Evolutionary conservation across 2,113 vertebrate genomes (phyloP).

Genomic region (Caloenas nicobarica): DNA sequence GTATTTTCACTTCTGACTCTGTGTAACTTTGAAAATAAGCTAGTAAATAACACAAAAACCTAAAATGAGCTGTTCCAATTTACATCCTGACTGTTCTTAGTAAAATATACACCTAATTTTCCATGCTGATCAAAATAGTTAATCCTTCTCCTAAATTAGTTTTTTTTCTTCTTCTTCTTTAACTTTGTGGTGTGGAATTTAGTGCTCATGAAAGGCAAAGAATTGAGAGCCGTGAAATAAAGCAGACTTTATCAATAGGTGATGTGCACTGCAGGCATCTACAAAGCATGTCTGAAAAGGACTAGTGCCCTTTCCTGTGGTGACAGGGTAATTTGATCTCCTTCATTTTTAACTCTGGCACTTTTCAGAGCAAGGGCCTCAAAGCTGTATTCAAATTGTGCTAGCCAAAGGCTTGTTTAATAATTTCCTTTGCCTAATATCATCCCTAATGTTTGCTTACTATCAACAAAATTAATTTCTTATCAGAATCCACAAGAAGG

Average conservation of each 20-base stretch:
- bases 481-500: neutral
- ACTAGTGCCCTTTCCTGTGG: slow-evolving; percentile 71
- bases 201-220: slow-evolving; percentile 78
- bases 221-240: slow-evolving; percentile 78
- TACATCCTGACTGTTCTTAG: slow-evolving; percentile 22
- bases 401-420: slow-evolving; percentile 65
- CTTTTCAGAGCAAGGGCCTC: slow-evolving; percentile 65
- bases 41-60: slow-evolving; percentile 31
- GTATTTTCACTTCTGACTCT: neutral
- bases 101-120: slow-evolving; percentile 75
- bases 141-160: slow-evolving; percentile 83
- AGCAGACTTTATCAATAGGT: slow-evolving; percentile 82
- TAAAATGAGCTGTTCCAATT: slow-evolving; percentile 56
- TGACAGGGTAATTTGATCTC: slow-evolving; percentile 80
- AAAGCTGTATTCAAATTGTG: slow-evolving; percentile 70
- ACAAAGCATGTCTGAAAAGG: slow-evolving; percentile 72
- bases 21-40: slow-evolving; percentile 52
- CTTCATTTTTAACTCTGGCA: slow-evolving; percentile 71
- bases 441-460: slow-evolving; percentile 50
- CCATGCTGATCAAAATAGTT: slow-evolving; percentile 76
- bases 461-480: slow-evolving; percentile 59
- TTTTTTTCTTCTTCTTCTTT: slow-evolving; percentile 44
- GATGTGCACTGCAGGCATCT: slow-evolving; percentile 77
- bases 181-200: slow-evolving; percentile 83
- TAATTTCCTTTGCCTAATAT: slow-evolving; percentile 65